Evolutionary conservation across 2,888 invertebrate species (phyloP), one percentile per base, ranked within the genome.

Genomic region (Ochlodes sylvanus): DNA sequence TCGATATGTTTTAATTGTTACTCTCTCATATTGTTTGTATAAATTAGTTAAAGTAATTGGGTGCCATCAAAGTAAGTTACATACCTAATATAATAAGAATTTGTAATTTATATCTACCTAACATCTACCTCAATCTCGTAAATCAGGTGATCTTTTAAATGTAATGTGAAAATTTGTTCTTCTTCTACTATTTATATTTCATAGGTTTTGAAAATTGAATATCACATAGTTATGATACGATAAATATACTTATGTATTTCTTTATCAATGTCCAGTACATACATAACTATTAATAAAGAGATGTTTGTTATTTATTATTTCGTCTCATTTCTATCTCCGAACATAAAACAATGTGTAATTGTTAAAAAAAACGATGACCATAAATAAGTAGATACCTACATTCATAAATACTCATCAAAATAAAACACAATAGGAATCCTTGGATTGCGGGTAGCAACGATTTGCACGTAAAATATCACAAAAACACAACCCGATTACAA

Each of bases 211-310:
- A 80, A 85, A 81, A 82, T 84, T 86, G 83, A 80, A 85, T 87
- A 87, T 89, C 86, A 86, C 85, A 87, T 86, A 81, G 83, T 85
- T 88, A 84, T 86, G 85, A 81, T 88, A 89, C 83, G 79, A 88
- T 79, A 72, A 87, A 85, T 87, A 88, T 78, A 79, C 79, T 76
- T 87, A 90, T 90, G 91, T 92, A 91, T 91, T 90, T 89, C 89
- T 91, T 87, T 89, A 90, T 89, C 81, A 84, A 88, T 93, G 92
- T 92, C 92, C 91, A 89, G 87, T 91, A 91, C 88, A 89, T 87
- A 83, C 87, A 89, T 88, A 84, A 88, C 80, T 89, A 92, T 88
- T 86, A 86, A 91, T 92, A 90, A 92, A 90, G 84, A 89, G 82
- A 93, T 93, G 92, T 91, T 93, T 93, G 93, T 93, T 93, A 93